Evolutionary conservation across 1,140 invertebrate species (phyloP), one percentile per base, ranked within the genome.

Genomic region (Akabosia matsudoensis): DNA sequence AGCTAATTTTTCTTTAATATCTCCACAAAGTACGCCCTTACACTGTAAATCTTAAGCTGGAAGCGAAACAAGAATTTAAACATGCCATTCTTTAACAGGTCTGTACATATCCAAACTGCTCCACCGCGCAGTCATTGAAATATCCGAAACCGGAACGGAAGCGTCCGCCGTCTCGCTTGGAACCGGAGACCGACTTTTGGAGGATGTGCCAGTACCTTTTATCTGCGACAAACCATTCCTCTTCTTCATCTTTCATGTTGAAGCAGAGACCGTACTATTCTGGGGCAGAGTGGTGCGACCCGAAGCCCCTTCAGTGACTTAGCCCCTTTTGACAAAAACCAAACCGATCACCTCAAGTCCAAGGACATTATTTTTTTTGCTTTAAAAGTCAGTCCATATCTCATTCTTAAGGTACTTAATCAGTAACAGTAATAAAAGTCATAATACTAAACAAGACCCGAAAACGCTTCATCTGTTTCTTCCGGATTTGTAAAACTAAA

Each of bases 111-210:
- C 56, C 24, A 37, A 34, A 1, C 67, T 82, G 0, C 75, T 85
- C 45, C 85, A 87, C 74, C 82, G 85, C 77, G 82, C 85, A 7
- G 81, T 85, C 54, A 74, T 87, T 24, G 85, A 86, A 16, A 82
- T 87, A 0, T 84, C 85, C 75, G 86, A 87, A 78, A 83, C 83
- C 74, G 86, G 86, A 1, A 85, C 84, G 1, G 84, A 85, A 75
- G 86, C 86, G 2, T 84, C 85, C 22, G 86, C 85, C 10, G 84
- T 83, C 3, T 83, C 84, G 14, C 14, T 74, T 1, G 78, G 83
- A 54, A 51, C 79, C 80, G 75, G 79, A 77, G 75, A 83, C 45
- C 51, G 80, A 33, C 75, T 37, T 30, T 71, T 82, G 16, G 78
- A 75, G 1, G 33, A 67, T 54, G n/a, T 26, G 3, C 77, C 74